A percentile compares a stretch with the other conserved stretches of the same genome.
Conservation (phyloP, 2,888 invertebrate genomes). For the Diplazon laetatorius region DNA sequence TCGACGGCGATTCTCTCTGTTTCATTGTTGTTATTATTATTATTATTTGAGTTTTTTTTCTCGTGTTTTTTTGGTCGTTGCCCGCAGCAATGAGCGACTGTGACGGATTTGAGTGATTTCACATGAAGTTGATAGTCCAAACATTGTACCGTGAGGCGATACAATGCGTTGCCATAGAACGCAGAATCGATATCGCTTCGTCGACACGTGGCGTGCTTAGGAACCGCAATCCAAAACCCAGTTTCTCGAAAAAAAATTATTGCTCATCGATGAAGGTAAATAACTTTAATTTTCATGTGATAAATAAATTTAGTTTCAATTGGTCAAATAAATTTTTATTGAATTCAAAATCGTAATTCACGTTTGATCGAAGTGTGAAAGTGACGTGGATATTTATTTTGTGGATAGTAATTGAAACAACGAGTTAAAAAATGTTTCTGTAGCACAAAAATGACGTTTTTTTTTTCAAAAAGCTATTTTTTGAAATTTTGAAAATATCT, state of each 20-base stretch:
- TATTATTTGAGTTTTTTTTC: background rate
- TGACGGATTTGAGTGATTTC: background rate
- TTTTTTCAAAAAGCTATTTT: no score
- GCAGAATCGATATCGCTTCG: slow-evolving; percentile 64
- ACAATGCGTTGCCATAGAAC: slow-evolving; percentile 15
- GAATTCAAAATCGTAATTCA: no score
- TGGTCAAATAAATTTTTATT: no score
- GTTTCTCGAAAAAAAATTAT: slow-evolving; percentile 17
- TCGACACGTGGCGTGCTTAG: slow-evolving; percentile 57
- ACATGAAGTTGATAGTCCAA: background rate
- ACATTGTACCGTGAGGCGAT: slow-evolving; percentile 34
- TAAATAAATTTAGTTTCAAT: no score
- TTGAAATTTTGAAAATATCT: no score
- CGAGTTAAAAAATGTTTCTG: no score
- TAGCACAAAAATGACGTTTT: no score
- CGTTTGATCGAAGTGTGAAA: no score
- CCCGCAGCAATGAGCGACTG: background rate
- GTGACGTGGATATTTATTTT: no score
- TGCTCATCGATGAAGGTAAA: background rate
- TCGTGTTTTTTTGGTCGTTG: no score
- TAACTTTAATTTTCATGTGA: no score
- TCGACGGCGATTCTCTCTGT: slow-evolving; percentile 50
- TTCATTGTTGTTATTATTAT: slow-evolving; percentile 12
- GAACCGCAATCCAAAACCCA: slow-evolving; percentile 54
- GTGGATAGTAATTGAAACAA: no score